These are phyloP conservation scores for Megalurothrips usitatus DNA, from an alignment of 2,888 invertebrate genomes.

Conservation along the genomic window DNA sequence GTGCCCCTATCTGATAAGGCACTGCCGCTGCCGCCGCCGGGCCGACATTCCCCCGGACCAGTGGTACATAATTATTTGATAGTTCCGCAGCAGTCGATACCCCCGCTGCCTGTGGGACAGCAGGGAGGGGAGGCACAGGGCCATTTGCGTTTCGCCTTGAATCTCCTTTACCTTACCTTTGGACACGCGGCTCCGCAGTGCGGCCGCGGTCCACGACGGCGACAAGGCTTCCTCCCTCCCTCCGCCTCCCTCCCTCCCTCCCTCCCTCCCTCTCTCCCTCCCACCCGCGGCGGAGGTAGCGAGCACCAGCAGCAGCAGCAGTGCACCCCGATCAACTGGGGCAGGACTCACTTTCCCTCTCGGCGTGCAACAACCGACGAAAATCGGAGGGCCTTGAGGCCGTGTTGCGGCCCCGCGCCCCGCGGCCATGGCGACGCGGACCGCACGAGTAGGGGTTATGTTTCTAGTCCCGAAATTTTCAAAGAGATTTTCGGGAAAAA, in stretches of 20 bases:
- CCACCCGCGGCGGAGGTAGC: not conserved
- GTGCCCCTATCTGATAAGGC: too few relatives aligned
- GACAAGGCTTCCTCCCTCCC: not conserved
- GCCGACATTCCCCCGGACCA: too few relatives aligned
- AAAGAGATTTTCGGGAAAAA: too few relatives aligned
- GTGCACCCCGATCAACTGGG: constrained; percentile 5
- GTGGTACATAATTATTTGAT: too few relatives aligned
- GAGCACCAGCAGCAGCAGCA: too few relatives aligned
- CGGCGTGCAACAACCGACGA: constrained; percentile 3
- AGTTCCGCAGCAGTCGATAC: too few relatives aligned
- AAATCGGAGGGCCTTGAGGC: not conserved
- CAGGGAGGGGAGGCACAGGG: not conserved
- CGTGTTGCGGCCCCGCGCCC: not conserved
- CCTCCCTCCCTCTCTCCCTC: not conserved
- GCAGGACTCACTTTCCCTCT: constrained; percentile 13
- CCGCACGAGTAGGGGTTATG: too few relatives aligned
- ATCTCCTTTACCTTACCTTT: not conserved
- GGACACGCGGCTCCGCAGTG: constrained; percentile 10
- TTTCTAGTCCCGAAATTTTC: too few relatives aligned
- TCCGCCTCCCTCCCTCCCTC: not conserved
- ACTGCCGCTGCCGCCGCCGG: too few relatives aligned
- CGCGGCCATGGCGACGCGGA: not conserved
- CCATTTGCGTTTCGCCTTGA: constrained; percentile 29
- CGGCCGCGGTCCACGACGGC: not conserved
- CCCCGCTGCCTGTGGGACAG: too few relatives aligned